A percentile compares a stretch with the other conserved stretches of the same genome.
phyloP scores from a whole-genome alignment of 2,113 vertebrate species.

The Pionites leucogaster region DNA sequence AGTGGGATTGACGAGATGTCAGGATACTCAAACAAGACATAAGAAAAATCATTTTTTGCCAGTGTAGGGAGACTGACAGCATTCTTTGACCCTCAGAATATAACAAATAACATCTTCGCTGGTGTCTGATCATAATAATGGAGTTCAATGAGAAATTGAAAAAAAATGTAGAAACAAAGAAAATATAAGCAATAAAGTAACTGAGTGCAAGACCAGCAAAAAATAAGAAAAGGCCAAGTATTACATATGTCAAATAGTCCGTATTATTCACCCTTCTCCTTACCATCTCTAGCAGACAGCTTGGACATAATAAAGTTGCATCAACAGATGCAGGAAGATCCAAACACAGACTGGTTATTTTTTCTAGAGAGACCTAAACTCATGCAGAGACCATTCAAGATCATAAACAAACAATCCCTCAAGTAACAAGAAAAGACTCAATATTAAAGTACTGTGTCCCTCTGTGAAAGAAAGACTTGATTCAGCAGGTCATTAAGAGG shows the following conservation, averaged over 20 bases:
- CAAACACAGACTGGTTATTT: background rate
- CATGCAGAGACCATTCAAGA: background rate
- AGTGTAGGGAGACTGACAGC: accelerated
- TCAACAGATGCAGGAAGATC: background rate
- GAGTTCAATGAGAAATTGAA: background rate
- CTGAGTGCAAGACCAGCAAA: background rate
- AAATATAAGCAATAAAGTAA: background rate
- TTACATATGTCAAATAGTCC: background rate
- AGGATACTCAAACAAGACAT: background rate
- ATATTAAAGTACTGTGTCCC: background rate
- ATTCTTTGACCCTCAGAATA: background rate
- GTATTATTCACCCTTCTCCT: background rate
- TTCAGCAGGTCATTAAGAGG: background rate
- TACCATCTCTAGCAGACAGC: background rate
- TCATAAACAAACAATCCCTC: background rate
- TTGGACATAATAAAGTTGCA: accelerated
- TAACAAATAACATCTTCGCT: background rate
- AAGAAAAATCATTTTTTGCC: background rate
- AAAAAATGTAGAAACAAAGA: background rate
- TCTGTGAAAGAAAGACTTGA: background rate
- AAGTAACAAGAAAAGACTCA: background rate
- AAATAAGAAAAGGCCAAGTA: background rate
- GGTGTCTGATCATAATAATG: background rate
- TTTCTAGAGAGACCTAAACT: background rate
- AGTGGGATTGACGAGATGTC: accelerated